These are phyloP conservation scores for Oreochromis niloticus DNA, from an alignment of 2,113 vertebrate species.

Conservation along the genomic window DNA sequence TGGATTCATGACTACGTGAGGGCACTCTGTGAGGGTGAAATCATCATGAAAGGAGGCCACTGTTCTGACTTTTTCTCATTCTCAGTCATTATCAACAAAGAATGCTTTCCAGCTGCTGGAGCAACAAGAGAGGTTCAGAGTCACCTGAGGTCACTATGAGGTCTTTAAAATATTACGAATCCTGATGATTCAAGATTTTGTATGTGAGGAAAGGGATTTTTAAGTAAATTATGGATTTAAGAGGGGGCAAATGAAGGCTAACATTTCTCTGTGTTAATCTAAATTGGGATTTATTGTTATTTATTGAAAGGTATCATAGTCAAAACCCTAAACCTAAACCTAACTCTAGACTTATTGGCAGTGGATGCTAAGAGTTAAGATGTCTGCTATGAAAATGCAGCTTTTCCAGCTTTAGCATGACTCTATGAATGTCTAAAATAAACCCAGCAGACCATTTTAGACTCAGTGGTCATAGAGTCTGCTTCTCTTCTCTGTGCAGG, in stretches of 20 bases:
- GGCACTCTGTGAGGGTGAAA: background rate
- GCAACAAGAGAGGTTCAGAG: background rate
- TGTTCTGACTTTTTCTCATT: background rate
- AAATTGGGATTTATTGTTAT: background rate
- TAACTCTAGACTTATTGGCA: background rate
- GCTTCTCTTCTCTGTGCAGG: conserved; percentile 60
- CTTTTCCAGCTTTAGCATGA: background rate
- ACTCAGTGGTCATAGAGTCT: background rate
- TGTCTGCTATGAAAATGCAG: background rate
- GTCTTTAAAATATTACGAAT: background rate
- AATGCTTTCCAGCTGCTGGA: background rate
- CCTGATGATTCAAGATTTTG: background rate
- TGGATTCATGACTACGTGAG: background rate
- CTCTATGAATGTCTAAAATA: background rate
- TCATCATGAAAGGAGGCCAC: background rate
- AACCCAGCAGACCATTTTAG: background rate
- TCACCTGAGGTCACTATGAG: background rate
- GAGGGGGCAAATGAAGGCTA: background rate
- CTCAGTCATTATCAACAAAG: background rate
- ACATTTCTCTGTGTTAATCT: rapidly evolving
- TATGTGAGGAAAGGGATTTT: background rate
- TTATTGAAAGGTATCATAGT: background rate
- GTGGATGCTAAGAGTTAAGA: background rate
- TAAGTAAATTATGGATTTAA: background rate
- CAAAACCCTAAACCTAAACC: background rate